Evolutionary conservation across 1,140 invertebrate species (phyloP).

Genomic region (Samia ricini): DNA sequence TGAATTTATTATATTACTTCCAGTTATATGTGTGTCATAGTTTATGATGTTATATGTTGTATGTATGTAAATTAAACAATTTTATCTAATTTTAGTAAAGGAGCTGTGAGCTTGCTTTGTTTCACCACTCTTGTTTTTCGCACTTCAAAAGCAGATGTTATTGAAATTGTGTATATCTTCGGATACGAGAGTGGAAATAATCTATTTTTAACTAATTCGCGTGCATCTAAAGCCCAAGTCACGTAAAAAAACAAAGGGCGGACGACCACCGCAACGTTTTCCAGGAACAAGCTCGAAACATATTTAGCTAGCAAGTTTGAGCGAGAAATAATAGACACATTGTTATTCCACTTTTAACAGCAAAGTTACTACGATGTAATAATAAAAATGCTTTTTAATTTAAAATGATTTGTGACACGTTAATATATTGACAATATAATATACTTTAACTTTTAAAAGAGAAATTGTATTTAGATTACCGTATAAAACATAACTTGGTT

Average conservation of each 20-base stretch:
- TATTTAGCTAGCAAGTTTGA: conserved; percentile 57
- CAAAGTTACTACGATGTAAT: neutral
- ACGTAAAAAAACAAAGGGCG: conserved; percentile 65
- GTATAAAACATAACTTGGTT: neutral
- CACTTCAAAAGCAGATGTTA: neutral
- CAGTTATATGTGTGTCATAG: no score
- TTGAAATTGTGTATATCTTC: neutral
- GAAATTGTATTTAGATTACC: no score
- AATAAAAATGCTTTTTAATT: neutral
- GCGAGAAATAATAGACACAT: conserved; percentile 38
- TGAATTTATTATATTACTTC: no score
- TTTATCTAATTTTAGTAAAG: neutral
- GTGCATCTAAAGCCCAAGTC: conserved; percentile 58
- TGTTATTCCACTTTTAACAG: neutral
- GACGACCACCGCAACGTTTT: conserved; percentile 59
- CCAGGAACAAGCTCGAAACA: conserved; percentile 45
- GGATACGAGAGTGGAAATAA: conserved; percentile 24
- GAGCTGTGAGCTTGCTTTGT: neutral
- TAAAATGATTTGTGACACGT: neutral
- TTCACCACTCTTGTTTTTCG: neutral
- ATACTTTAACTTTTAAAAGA: no score
- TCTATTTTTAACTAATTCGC: conserved; percentile 66
- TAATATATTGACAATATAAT: no score
- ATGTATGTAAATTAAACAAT: neutral
- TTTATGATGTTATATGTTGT: no score